Conservation (phyloP, 2,888 invertebrate species). For the Cancer borealis region DNA sequence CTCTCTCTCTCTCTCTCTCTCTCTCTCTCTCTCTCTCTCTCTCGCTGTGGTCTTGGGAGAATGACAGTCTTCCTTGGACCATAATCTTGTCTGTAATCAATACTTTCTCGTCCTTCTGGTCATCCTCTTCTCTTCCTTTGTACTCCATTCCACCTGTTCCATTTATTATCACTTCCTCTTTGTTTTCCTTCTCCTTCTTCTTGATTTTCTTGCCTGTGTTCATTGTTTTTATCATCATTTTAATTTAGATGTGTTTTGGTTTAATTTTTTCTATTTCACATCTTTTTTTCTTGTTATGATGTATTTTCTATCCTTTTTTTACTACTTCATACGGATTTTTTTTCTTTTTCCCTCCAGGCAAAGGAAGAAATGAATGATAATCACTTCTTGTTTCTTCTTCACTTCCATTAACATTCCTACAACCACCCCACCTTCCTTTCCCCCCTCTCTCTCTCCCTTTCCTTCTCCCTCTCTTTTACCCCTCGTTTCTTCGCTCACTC, state of each 20-base stretch:
- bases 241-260: background rate
- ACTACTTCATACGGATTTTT: background rate
- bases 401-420: constrained; percentile 22
- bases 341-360: background rate
- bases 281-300: background rate
- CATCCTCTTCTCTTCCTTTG: background rate
- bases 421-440: background rate
- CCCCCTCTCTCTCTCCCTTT: background rate
- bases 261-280: background rate
- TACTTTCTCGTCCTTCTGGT: constrained; percentile 17
- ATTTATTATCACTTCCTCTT: background rate
- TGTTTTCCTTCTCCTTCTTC: no score
- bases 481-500: background rate
- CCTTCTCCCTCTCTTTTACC: background rate
- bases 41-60: background rate
- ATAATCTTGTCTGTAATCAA: constrained; percentile 22
- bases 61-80: constrained; percentile 25
- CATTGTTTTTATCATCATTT: background rate
- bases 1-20: constrained; percentile 40
- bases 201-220: background rate
- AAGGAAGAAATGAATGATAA: background rate
- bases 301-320: background rate
- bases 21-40: constrained; percentile 37
- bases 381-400: background rate
- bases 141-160: background rate